A percentile compares a stretch with the other conserved stretches of the same genome.
These are phyloP conservation scores for Myocastor coypus DNA, from an alignment of 2,113 vertebrate genomes.

Conservation along the genomic window DNA sequence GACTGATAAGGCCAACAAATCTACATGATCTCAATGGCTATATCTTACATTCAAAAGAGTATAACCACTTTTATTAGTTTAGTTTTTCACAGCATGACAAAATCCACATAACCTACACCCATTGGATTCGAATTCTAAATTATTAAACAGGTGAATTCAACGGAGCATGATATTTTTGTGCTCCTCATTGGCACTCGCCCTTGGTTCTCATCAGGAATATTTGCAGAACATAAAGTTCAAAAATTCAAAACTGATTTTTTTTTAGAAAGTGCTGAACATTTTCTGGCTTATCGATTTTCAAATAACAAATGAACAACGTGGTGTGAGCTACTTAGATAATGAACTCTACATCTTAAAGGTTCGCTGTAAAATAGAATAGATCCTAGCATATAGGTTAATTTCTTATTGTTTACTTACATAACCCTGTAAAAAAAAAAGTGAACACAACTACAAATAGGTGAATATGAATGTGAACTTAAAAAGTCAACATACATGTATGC, in stretches of 20 bases:
- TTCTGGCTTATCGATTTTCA: background rate
- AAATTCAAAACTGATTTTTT: background rate
- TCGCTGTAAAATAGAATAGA: background rate
- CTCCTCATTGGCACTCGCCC: background rate
- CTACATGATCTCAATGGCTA: background rate
- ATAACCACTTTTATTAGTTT: background rate
- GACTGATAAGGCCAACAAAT: background rate
- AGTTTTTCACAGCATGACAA: background rate
- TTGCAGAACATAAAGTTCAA: background rate
- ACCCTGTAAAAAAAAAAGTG: slow-evolving; percentile 7
- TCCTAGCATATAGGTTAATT: background rate
- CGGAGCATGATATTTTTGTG: background rate
- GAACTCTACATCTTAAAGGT: background rate
- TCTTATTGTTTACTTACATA: background rate
- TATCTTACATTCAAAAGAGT: background rate
- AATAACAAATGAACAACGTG: background rate
- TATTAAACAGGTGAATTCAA: slow-evolving; percentile 24
- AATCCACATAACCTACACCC: background rate
- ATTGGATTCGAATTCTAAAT: background rate
- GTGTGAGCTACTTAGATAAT: background rate
- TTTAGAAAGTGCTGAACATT: background rate
- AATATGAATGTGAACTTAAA: background rate
- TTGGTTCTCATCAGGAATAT: slow-evolving; percentile 8
- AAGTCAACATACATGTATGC: background rate
- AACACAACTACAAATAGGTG: background rate